phyloP scores from a whole-genome alignment of 1,140 invertebrate genomes.

The Saccostrea cuccullata region DNA sequence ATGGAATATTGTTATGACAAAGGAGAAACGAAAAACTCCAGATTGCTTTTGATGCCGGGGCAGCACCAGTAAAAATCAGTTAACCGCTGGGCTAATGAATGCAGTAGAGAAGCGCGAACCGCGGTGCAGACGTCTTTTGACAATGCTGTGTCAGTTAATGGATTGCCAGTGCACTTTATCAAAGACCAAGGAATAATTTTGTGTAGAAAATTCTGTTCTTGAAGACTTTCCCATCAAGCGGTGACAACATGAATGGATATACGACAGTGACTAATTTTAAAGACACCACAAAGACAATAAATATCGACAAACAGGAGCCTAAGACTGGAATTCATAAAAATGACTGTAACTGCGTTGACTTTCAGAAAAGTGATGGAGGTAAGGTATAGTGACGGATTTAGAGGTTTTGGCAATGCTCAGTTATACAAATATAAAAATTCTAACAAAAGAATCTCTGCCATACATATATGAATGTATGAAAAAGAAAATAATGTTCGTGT shows the following conservation, averaged over 20 bases:
- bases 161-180: conserved; percentile 20
- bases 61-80: conserved; percentile 28
- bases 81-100: conserved; percentile 37
- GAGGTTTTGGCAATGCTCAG: too few species aligned
- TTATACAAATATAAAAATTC: too few species aligned
- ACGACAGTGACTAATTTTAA: conserved; percentile 12
- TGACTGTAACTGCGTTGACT: not conserved
- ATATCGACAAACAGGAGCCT: conserved; percentile 37
- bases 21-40: conserved; percentile 1
- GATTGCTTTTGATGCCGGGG: conserved; percentile 34
- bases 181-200: conserved; percentile 29
- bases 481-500: too few species aligned
- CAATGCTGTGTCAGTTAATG: not conserved
- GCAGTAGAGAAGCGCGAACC: conserved; percentile 25
- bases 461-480: too few species aligned
- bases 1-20: conserved; percentile 28
- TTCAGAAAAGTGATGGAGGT: too few species aligned
- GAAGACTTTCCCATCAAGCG: not conserved
- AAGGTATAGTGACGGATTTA: too few species aligned
- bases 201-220: not conserved
- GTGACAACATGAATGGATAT: conserved; percentile 19
- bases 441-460: too few species aligned
- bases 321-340: conserved; percentile 16
- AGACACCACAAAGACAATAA: conserved; percentile 4
- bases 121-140: conserved; percentile 33